These are phyloP conservation scores for Drosophila neocordata DNA, from an alignment of 1,140 invertebrate species.

Conservation along the genomic window DNA sequence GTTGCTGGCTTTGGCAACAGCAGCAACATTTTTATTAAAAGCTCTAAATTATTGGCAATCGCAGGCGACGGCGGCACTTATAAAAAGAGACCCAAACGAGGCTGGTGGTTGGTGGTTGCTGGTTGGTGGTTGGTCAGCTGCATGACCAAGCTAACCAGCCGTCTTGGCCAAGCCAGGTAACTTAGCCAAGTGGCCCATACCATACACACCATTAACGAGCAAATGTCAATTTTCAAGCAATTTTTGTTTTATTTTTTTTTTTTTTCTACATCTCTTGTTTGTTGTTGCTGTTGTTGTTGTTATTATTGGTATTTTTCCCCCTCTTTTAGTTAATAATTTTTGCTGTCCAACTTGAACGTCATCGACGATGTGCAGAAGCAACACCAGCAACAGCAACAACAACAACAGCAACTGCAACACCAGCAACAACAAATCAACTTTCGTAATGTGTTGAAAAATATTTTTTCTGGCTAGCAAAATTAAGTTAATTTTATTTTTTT, in stretches of 20 bases:
- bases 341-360: constrained; percentile 41
- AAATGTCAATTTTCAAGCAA: constrained; percentile 78
- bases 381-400: constrained; percentile 22
- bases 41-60: constrained; percentile 79
- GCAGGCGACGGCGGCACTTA: constrained; percentile 63
- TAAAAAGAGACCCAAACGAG: constrained; percentile 58
- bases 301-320: constrained; percentile 50
- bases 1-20: constrained; percentile 29
- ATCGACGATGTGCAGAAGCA: constrained; percentile 49
- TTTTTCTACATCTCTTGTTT: too few species aligned
- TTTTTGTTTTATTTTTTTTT: constrained; percentile 63
- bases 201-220: constrained; percentile 68
- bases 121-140: constrained; percentile 11
- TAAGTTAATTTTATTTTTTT: constrained; percentile 65
- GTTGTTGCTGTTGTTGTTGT: background rate
- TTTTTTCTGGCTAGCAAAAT: constrained; percentile 61
- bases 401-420: background rate
- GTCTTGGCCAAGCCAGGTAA: background rate
- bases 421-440: constrained; percentile 48
- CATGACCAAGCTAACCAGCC: constrained; percentile 32
- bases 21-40: constrained; percentile 79
- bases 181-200: constrained; percentile 19
- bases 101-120: constrained; percentile 40
- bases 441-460: constrained; percentile 60
- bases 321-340: constrained; percentile 77